Evolutionary conservation across 2,888 invertebrate species (phyloP).

Genomic region (Scaptomyza caliginosa): DNA sequence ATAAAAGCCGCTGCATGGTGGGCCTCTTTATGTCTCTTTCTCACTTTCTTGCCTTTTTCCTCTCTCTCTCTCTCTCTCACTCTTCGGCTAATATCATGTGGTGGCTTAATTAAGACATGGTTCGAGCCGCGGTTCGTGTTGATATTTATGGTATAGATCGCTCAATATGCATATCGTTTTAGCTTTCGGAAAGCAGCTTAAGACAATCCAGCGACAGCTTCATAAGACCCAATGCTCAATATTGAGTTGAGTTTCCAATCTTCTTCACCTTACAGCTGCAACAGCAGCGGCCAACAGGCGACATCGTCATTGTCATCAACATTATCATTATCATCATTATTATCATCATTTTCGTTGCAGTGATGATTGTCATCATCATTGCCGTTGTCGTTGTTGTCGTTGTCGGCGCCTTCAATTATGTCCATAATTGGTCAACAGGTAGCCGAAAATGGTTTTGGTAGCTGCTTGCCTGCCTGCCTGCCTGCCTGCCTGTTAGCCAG

Average conservation of each 20-base stretch:
- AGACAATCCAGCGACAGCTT: slow-evolving; percentile 61
- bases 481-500: slow-evolving; percentile 3
- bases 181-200: slow-evolving; percentile 57
- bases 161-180: slow-evolving; percentile 73
- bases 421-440: slow-evolving; percentile 77
- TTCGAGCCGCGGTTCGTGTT: slow-evolving; percentile 64
- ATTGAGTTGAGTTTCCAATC: slow-evolving; percentile 14
- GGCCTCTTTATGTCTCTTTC: slow-evolving; percentile 18
- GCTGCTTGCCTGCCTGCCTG: slow-evolving; percentile 12
- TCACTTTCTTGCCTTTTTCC: too few relatives aligned
- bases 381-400: slow-evolving; percentile 31
- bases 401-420: slow-evolving; percentile 73
- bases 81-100: slow-evolving; percentile 14
- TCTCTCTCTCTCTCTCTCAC: too few relatives aligned
- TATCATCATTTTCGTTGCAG: background rate
- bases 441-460: slow-evolving; percentile 70
- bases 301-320: slow-evolving; percentile 38
- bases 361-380: background rate
- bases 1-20: slow-evolving; percentile 61
- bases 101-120: slow-evolving; percentile 77
- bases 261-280: slow-evolving; percentile 1
- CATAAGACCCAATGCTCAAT: slow-evolving; percentile 53
- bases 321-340: slow-evolving; percentile 1
- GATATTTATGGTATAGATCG: slow-evolving; percentile 75
- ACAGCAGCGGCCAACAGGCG: slow-evolving; percentile 23